Evolutionary conservation across 2,113 vertebrate genomes (phyloP).

Genomic region (Camelus bactrianus): DNA sequence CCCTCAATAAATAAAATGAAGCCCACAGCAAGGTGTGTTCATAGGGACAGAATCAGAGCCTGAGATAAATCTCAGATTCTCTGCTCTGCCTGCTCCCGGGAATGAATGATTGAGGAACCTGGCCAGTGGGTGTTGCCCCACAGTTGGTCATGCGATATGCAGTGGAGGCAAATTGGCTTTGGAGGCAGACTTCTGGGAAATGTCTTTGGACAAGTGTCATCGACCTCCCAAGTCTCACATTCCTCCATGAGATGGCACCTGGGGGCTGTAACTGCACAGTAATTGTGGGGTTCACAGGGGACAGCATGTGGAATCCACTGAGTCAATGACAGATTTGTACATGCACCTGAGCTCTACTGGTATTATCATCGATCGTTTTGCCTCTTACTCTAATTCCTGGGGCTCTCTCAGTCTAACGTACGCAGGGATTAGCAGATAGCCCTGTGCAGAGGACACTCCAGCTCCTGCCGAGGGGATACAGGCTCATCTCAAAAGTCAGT

Average conservation of each 20-base stretch:
- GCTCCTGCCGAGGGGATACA: background rate
- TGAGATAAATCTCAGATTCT: background rate
- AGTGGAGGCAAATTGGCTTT: background rate
- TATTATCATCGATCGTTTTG: background rate
- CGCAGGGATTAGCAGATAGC: background rate
- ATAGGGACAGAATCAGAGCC: background rate
- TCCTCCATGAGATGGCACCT: background rate
- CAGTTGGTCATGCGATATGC: background rate
- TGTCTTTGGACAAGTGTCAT: background rate
- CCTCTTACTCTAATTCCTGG: background rate
- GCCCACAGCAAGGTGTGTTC: background rate
- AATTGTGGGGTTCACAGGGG: background rate
- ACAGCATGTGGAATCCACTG: background rate
- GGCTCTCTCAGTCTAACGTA: background rate
- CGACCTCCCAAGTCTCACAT: background rate
- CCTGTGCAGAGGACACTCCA: background rate
- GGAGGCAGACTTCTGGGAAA: background rate
- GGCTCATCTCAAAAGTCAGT: background rate
- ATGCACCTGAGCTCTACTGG: background rate
- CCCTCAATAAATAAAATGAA: background rate
- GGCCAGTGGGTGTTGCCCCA: background rate
- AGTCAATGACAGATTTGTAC: background rate
- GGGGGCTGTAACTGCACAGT: background rate
- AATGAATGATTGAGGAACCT: background rate
- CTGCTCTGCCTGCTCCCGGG: background rate